Base-by-base conservation (phyloP, 2,888 invertebrate species). In the Nomada fabriciana region DNA sequence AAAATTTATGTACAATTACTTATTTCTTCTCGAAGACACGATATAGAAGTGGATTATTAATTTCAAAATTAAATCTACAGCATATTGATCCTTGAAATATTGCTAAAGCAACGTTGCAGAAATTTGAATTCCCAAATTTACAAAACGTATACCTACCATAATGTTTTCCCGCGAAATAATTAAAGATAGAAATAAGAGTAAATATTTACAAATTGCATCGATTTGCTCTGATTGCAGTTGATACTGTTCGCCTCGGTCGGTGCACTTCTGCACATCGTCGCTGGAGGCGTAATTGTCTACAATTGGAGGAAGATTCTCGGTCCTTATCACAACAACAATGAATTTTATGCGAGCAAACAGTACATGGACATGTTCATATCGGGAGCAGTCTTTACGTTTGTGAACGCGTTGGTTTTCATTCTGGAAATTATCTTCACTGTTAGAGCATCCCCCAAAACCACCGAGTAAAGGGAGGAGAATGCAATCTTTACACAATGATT, bases 301-400 rank as follows among this genome's bases (percentile, higher is more conserved):
- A 94, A 94, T 79, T 94, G 94, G 94, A 91, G 94, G 80, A 93
- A 91, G 68, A 89, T 91, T 7, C 82, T 88, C 70, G 89, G 91
- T 42, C 88, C 93, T 42, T 92, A 94, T 76, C 88, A 93, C 71
- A 81, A 83, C 82, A 94, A 94, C 87, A 94, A 94, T 85, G 94
- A 94, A 77, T 93, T 94, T 73, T 95, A 95, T 86, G 96, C 96
- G 15, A 95, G 96, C 91, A 96, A 96, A 91, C 95, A 95, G 90
- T 95, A 96, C 89, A 95, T 96, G 94, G 96, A 96, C 88, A 95
- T 96, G 93, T 94, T 97, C 89, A 95, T 96, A 82, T 95, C 96
- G 2, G 96, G 96, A 1, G 95, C 96, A 42, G 95, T 96, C 52
- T 96, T 96, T 88, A 95, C 96, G 13, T 95, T 96, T 81, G 91